phyloP scores from a whole-genome alignment of 2,888 invertebrate genomes.

The Endotricha flammealis region DNA sequence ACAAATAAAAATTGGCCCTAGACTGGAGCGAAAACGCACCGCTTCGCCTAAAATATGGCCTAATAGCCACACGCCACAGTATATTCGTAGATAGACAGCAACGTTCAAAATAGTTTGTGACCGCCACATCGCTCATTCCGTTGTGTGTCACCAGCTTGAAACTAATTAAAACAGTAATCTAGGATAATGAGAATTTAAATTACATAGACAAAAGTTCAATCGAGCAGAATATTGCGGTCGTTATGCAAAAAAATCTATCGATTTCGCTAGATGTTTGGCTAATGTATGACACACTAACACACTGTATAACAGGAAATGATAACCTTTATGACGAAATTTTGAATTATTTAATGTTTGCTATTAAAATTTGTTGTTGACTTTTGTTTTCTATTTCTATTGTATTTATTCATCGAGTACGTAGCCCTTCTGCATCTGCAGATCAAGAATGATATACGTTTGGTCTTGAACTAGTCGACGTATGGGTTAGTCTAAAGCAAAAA shows the following conservation, averaged over 20 bases:
- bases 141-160: slow-evolving; percentile 1
- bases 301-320: background rate
- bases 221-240: slow-evolving; percentile 2
- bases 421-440: too few species aligned
- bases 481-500: too few species aligned
- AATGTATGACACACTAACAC: slow-evolving; percentile 9
- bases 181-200: slow-evolving; percentile 5
- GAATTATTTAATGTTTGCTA: background rate
- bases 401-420: too few species aligned
- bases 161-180: slow-evolving; percentile 11
- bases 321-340: background rate
- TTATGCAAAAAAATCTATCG: slow-evolving; percentile 5
- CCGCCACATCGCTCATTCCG: slow-evolving; percentile 2
- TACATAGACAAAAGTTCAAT: slow-evolving; percentile 7
- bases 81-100: too few species aligned
- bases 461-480: too few species aligned
- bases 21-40: too few species aligned
- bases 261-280: slow-evolving; percentile 4
- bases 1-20: too few species aligned
- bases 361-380: background rate
- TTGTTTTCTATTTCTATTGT: background rate
- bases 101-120: slow-evolving; percentile 4
- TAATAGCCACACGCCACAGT: too few species aligned
- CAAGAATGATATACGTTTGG: too few species aligned
- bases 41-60: too few species aligned